Evolutionary conservation across 2,888 invertebrate genomes (phyloP).

Genomic region (Lycophotia porphyrea): DNA sequence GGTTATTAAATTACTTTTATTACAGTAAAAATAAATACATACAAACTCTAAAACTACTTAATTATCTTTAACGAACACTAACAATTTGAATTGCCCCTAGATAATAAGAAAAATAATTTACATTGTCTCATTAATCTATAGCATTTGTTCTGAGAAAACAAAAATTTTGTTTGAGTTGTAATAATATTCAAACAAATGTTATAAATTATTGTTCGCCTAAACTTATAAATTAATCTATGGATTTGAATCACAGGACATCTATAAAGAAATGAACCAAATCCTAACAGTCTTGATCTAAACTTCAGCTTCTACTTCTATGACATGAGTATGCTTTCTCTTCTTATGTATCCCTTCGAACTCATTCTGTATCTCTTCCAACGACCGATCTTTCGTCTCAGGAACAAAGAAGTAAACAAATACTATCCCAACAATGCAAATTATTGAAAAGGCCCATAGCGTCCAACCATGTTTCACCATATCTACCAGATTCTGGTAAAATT

Average conservation of each 20-base stretch:
- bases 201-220: conserved; percentile 34
- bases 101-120: conserved; percentile 61
- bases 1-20: conserved; percentile 45
- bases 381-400: conserved; percentile 92
- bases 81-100: conserved; percentile 54
- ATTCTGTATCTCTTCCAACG: conserved; percentile 89
- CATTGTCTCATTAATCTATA: conserved; percentile 55
- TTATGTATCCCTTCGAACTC: conserved; percentile 87
- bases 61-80: conserved; percentile 48
- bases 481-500: conserved; percentile 91
- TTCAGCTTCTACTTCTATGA: conserved; percentile 85
- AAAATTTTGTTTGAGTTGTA: neutral
- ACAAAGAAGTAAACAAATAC: conserved; percentile 92
- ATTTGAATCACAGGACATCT: conserved; percentile 22
- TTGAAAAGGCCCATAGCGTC: conserved; percentile 92
- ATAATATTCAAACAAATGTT: conserved; percentile 19
- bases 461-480: conserved; percentile 89
- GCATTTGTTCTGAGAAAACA: conserved; percentile 16
- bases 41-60: conserved; percentile 54
- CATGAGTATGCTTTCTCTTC: conserved; percentile 84
- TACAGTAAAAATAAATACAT: conserved; percentile 61
- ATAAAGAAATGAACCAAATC: conserved; percentile 36
- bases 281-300: conserved; percentile 69
- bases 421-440: conserved; percentile 90
- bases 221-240: conserved; percentile 37